Base-by-base conservation (phyloP, 23 tunicate species). In the Trididemnum miniatum region DNA sequence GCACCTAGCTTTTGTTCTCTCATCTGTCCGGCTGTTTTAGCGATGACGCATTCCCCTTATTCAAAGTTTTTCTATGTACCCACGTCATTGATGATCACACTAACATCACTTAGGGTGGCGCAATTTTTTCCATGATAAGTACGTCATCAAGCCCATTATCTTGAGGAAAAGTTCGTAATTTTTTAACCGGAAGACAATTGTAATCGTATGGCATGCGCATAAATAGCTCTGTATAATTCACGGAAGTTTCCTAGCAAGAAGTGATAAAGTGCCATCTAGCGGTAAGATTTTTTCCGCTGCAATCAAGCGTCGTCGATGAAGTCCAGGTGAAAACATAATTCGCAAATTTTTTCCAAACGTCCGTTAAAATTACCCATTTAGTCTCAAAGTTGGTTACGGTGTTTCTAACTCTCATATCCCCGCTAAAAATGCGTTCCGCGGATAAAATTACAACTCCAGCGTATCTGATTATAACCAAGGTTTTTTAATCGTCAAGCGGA, bases 1-100 rank as follows among this genome's bases (percentile, higher is more conserved):
- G 3, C 59, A 73, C 15, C 26, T 37, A 73, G 31, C 79, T 15
- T 73, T 73, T 73, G 79, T 73, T 73, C 79, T 73, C 7, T 67
- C 54, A 44, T 67, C 38, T 9, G 18, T 7, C 5, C 75, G 75
- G 20, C 75, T 67, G 38, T 31, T 33, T 67, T 67, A 67, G 25
- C 37, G 9, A 33, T 67, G 75, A 67, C 75, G 75, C 75, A 67
- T n/a, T n/a, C 3, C 23, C 3, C 67, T 62, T 62, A 26, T 62
- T 62, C 28, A 26, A 62, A 22, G 67, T n/a, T 62, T 62, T 62
- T 62, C 29, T 62, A 62, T 26, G 26, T n/a, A 3, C 26, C 4
- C 26, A 62, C 67, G 67, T 62, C 67, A 62, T 62, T n/a, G 26
- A 62, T 62, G 67, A 62, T 62, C 67, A 62, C 67, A 62, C 67